phyloP scores from a whole-genome alignment of 2,888 invertebrate genomes.

The Pseudococcus jackbeardsleyi region DNA sequence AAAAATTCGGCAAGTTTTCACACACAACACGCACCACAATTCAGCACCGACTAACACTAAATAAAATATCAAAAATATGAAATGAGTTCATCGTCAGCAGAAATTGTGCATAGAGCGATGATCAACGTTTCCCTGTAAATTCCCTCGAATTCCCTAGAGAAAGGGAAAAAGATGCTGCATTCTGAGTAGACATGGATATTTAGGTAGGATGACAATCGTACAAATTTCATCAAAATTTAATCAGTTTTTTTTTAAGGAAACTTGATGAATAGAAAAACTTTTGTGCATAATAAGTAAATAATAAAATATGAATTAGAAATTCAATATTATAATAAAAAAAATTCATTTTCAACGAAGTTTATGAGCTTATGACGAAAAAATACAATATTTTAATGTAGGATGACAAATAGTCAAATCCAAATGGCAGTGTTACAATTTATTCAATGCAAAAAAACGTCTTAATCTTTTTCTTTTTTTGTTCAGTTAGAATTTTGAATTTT shows the following conservation, averaged over 20 bases:
- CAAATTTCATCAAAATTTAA: no score
- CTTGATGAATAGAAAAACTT: no score
- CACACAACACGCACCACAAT: background rate
- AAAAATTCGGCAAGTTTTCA: background rate
- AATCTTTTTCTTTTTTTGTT: no score
- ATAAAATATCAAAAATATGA: background rate
- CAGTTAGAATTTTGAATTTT: no score
- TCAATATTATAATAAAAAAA: background rate
- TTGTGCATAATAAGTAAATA: no score
- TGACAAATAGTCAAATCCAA: no score
- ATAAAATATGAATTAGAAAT: background rate
- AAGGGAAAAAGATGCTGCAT: background rate
- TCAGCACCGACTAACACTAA: constrained; percentile 31
- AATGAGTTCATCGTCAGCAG: constrained; percentile 23
- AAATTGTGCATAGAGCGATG: background rate
- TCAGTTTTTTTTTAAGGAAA: no score
- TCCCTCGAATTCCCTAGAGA: background rate
- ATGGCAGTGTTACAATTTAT: no score
- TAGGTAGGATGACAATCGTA: no score
- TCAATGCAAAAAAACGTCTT: no score
- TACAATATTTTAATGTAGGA: background rate
- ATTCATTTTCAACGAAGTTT: no score
- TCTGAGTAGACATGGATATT: no score
- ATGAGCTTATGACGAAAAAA: background rate
- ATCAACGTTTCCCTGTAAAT: background rate